phyloP scores from a whole-genome alignment of 2,888 invertebrate genomes.

The Coleophora deauratella region DNA sequence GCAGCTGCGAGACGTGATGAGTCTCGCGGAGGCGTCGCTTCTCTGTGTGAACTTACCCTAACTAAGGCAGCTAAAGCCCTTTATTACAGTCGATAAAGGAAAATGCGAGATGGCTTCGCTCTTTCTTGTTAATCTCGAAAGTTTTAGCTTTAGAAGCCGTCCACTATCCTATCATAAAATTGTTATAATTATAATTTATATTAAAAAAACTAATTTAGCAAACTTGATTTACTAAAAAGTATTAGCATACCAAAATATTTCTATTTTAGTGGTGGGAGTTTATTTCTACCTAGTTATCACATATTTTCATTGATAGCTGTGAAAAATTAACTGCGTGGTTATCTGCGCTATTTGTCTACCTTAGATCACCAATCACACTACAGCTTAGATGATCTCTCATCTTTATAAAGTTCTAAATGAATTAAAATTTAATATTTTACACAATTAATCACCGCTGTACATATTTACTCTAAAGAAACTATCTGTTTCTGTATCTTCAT shows the following conservation, averaged over 20 bases:
- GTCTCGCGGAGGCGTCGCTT: no score
- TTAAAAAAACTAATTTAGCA: slow-evolving; percentile 34
- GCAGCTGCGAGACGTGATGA: no score
- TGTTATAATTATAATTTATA: slow-evolving; percentile 1
- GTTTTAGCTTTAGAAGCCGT: slow-evolving; percentile 20
- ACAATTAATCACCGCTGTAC: slow-evolving; percentile 44
- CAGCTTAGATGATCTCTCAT: slow-evolving; percentile 16
- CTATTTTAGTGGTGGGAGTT: slow-evolving; percentile 43
- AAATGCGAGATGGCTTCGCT: slow-evolving; percentile 7
- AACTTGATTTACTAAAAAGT: slow-evolving; percentile 49
- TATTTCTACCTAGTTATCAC: slow-evolving; percentile 31
- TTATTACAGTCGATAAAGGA: slow-evolving; percentile 8
- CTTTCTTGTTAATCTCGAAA: slow-evolving; percentile 2
- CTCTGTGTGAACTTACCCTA: no score
- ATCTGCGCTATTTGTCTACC: slow-evolving; percentile 5
- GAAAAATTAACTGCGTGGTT: slow-evolving; percentile 25
- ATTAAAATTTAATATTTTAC: no score
- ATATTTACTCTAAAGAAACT: slow-evolving; percentile 47
- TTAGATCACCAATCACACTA: no score
- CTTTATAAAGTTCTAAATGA: no score
- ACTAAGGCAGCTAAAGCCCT: slow-evolving; percentile 14
- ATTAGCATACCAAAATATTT: slow-evolving; percentile 67
- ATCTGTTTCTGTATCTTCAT: slow-evolving; percentile 50
- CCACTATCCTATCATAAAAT: slow-evolving; percentile 21
- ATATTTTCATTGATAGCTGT: slow-evolving; percentile 28